Percentiles rank a stretch among this genome's conserved stretches.
These are phyloP conservation scores for Pygathrix nemaeus DNA, from an alignment of 2,113 vertebrate species.

Conservation along the genomic window DNA sequence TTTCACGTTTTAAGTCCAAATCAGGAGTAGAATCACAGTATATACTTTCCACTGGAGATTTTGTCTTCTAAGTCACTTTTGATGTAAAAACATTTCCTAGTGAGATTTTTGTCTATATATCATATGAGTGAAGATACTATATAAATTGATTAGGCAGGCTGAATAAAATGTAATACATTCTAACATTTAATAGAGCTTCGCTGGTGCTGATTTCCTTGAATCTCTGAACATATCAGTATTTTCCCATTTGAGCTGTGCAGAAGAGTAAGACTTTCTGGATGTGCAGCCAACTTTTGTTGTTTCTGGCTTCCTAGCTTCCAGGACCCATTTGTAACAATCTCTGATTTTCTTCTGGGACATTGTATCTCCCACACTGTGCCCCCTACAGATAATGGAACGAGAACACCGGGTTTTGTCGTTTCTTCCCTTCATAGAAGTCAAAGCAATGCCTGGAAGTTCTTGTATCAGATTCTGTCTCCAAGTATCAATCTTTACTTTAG, in stretches of 20 bases:
- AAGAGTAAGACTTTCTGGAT: not conserved
- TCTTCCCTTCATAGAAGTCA: not conserved
- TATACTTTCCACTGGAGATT: not conserved
- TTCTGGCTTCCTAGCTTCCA: not conserved
- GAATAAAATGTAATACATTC: not conserved
- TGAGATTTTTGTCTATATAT: conserved; percentile 19
- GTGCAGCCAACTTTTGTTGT: not conserved
- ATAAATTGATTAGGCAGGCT: not conserved
- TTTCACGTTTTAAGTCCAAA: not conserved
- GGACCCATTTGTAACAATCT: not conserved
- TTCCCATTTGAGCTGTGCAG: not conserved
- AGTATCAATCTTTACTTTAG: not conserved
- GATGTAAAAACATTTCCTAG: not conserved
- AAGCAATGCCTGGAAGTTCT: not conserved
- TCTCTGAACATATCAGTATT: not conserved
- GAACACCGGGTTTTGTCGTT: not conserved
- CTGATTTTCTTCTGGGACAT: not conserved
- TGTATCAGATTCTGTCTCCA: not conserved
- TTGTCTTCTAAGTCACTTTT: conserved; percentile 26
- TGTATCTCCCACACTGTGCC: not conserved
- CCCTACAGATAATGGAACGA: accelerated
- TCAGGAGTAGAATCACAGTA: not conserved
- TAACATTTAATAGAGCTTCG: not conserved
- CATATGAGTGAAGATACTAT: not conserved
- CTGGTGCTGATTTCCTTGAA: not conserved